phyloP scores from a whole-genome alignment of 2,888 invertebrate genomes.

The Fabriciana adippe region DNA sequence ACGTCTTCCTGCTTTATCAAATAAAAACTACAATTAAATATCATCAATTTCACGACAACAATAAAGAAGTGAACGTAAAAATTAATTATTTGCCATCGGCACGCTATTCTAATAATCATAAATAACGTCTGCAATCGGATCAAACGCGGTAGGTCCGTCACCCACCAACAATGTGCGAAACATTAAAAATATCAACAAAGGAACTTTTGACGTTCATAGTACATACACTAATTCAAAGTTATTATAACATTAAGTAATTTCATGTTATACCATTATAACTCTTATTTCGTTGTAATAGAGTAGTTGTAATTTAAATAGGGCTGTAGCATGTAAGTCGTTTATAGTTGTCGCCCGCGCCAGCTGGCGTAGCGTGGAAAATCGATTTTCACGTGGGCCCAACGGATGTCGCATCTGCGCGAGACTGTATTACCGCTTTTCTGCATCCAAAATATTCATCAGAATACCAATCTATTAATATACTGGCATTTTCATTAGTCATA shows the following conservation, averaged over 20 bases:
- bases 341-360: constrained; percentile 77
- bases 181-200: constrained; percentile 83
- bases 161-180: constrained; percentile 78
- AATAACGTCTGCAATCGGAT: constrained; percentile 78
- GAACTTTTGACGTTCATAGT: constrained; percentile 80
- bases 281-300: constrained; percentile 47
- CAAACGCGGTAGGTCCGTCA: constrained; percentile 75
- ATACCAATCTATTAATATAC: constrained; percentile 22
- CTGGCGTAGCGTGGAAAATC: constrained; percentile 81
- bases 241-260: constrained; percentile 34
- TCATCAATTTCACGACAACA: constrained; percentile 65
- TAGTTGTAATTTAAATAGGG: constrained; percentile 26
- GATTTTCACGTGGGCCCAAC: constrained; percentile 80
- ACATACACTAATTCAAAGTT: constrained; percentile 61
- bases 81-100: constrained; percentile 76
- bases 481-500: background rate
- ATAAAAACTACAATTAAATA: constrained; percentile 50
- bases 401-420: constrained; percentile 79
- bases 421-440: constrained; percentile 61
- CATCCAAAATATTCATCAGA: constrained; percentile 37
- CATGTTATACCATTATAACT: constrained; percentile 42
- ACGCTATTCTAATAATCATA: constrained; percentile 80
- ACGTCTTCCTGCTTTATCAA: constrained; percentile 40
- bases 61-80: constrained; percentile 75
- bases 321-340: constrained; percentile 47